Percentiles rank a stretch among this genome's conserved stretches.
These are phyloP conservation scores for Metallyticus violacea DNA, from an alignment of 2,888 invertebrate species.

Conservation along the genomic window DNA sequence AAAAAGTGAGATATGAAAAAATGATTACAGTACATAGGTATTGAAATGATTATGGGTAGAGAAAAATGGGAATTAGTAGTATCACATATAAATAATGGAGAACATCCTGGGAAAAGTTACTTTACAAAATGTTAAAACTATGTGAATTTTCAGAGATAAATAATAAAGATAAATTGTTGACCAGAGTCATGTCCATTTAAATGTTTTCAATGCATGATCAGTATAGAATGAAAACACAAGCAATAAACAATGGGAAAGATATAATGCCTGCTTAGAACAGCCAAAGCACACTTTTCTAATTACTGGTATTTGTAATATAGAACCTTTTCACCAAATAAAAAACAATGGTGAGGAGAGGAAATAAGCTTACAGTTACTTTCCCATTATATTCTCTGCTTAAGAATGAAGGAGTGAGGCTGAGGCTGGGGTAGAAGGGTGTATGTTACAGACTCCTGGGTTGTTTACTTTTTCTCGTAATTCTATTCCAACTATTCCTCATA, in stretches of 20 bases:
- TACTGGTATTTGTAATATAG: not conserved
- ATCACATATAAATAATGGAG: not conserved
- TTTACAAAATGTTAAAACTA: not conserved
- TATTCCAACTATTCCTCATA: not conserved
- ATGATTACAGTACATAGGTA: not conserved
- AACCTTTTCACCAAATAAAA: not conserved
- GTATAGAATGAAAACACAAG: not conserved
- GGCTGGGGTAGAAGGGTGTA: not conserved
- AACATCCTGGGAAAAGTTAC: not conserved
- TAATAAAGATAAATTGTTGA: not conserved
- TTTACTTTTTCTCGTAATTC: not conserved
- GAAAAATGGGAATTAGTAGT: not conserved
- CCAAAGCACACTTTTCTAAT: not conserved
- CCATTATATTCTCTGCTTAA: not conserved
- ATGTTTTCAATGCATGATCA: not conserved
- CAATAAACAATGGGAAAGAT: not conserved
- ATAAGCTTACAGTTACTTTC: not conserved
- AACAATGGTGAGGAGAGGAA: not conserved
- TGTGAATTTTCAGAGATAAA: not conserved
- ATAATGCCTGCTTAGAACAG: not conserved
- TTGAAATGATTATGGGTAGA: conserved; percentile 5
- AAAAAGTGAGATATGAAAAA: conserved; percentile 6
- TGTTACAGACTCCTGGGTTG: conserved; percentile 3
- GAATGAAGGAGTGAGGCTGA: not conserved
- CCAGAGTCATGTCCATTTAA: not conserved